These are phyloP conservation scores for Lasioglossum pauxillum DNA, from an alignment of 2,888 invertebrate genomes.

Conservation along the genomic window DNA sequence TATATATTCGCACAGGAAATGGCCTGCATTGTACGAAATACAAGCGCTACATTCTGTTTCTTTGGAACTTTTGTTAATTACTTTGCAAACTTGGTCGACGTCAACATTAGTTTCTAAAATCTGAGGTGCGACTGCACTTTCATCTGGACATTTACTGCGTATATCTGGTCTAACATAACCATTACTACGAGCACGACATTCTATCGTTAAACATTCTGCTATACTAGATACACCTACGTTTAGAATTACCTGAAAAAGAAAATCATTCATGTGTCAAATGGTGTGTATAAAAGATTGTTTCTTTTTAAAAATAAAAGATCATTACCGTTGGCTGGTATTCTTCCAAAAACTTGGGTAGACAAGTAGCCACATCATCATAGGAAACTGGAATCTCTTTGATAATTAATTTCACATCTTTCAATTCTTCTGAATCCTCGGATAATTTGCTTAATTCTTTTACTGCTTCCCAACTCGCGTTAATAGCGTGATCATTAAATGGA, in stretches of 20 bases:
- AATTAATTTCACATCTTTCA: conserved; percentile 86
- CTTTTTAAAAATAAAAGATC: not conserved
- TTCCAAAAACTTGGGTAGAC: conserved; percentile 89
- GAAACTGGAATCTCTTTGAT: conserved; percentile 89
- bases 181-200: conserved; percentile 88
- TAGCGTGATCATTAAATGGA: conserved; percentile 89
- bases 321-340: conserved; percentile 89
- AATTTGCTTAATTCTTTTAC: conserved; percentile 88
- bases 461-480: conserved; percentile 94
- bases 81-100: conserved; percentile 85
- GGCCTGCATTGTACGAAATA: conserved; percentile 88
- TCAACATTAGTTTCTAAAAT: conserved; percentile 87
- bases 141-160: conserved; percentile 83
- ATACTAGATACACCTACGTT: conserved; percentile 91
- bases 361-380: conserved; percentile 89
- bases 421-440: conserved; percentile 84
- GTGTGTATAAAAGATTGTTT: not conserved
- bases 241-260: conserved; percentile 88
- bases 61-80: conserved; percentile 84
- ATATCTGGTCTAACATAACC: conserved; percentile 87
- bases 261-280: conserved; percentile 6
- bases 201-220: conserved; percentile 88
- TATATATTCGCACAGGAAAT: conserved; percentile 93
- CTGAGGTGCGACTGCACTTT: conserved; percentile 84
- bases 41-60: conserved; percentile 83